Base-by-base conservation (phyloP, 2,888 invertebrate genomes). In the Cyrtodaria siliqua region DNA sequence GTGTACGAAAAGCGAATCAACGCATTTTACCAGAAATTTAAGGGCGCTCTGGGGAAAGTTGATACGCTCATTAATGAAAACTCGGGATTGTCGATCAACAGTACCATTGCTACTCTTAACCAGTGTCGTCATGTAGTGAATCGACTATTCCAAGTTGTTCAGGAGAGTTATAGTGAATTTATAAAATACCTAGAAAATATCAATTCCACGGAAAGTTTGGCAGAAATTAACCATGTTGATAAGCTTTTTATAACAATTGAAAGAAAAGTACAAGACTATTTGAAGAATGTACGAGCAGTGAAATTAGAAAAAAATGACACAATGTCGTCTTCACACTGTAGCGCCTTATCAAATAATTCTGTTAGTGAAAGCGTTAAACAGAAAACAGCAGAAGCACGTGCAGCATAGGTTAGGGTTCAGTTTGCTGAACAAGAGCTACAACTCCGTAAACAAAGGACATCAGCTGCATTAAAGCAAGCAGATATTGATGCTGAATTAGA, bases 141-240 rank as follows among this genome's bases (percentile, higher is more conserved):
- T 2, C 16, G 14, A 23, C 26, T 23, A 2, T 52, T 20, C 24
- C 20, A 52, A 52, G 6, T 14, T 3, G 52, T 52, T 2, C 23
- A 52, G 16, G 26, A 23, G 16, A 20, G 6, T 12, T 52, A 52
- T 52, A 24, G 52, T 20, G 6, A 18, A 4, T 52, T 52, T 20
- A 20, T 52, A 23, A 20, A 52, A 52, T 52, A 52, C 24, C 52
- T 52, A 52, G 52, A 52, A 20, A 16, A 52, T 6, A 52, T 24
- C 16, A 52, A 24, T 6, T 8, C 52, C 20, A 24, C 20, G 3
- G 52, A 2, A 23, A 52, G 52, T 52, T 6, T 52, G 52, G 16
- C 8, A 18, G 52, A 52, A 52, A 20, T 52, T 52, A 23, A 20
- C 4, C 2, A 4, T 6, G 52, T 52, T 2, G 52, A 52, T 16